Evolutionary conservation across 2,888 invertebrate genomes (phyloP), one percentile per base, ranked within the genome.

Genomic region (Hemithea aestivaria): DNA sequence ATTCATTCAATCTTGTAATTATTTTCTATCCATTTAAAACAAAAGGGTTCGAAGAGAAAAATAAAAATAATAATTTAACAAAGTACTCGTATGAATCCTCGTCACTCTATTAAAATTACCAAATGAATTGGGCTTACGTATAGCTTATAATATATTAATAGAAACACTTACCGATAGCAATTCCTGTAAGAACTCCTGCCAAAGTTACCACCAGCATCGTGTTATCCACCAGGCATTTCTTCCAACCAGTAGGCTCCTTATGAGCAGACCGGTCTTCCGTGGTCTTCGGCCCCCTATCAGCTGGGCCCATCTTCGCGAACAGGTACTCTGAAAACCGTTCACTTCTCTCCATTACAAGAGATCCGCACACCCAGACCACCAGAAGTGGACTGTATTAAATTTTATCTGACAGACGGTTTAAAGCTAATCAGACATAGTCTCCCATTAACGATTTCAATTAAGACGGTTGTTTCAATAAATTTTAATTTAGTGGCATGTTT

Each of bases 281-380:
- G 49, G 89, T 88, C 78, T 90, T 90, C 61, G 90, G 89, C 65
- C 90, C 87, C 54, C 88, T 79, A 56, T 88, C 88, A 51, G 90
- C 89, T 58, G 91, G 90, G 71, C 92, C 92, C 93, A 93, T 93
- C 89, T 93, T 93, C 79, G 92, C 92, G 78, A 93, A 93, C 81
- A 93, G 88, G 84, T 93, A 93, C 82, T 92, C 93, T 92, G 92
- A 91, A 90, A 93, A 92, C 65, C 89, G 89, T 78, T 87, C 89
- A 81, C 89, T 78, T 79, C 88, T 90, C 88, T 90, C 90, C 90
- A 90, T 89, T 66, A 82, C 85, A 78, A 71, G 67, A 52, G 57
- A 52, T 63, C 55, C 62, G 58, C 58, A 53, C 73, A 66, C 57
- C 71, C 56, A 58, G 11, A 39, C 25, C 35, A 10, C 48, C 53